Evolutionary conservation across 2,888 invertebrate species (phyloP), one percentile per base, ranked within the genome.

Genomic region (Carterocephalus palaemon): DNA sequence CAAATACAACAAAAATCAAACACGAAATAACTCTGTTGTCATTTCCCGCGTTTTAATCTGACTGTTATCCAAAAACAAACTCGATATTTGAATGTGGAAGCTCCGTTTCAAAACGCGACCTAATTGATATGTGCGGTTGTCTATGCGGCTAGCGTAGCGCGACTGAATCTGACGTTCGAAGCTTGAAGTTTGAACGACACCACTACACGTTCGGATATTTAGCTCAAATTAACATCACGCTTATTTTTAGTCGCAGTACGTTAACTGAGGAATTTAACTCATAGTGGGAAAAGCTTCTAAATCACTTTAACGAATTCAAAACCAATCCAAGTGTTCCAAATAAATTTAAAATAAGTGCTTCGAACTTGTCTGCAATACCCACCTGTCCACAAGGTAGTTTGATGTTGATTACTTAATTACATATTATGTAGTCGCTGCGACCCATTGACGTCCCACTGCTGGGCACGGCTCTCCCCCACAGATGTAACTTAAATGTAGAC

Each of bases 191-290:
- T 54, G 55, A 55, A 46, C 57, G 60, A 60, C 61, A 54, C 37
- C 23, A 32, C 15, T 9, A 23, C 38, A 48, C 54, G 56, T 54
- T 59, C 55, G 52, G 51, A 62, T 65, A 64, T 62, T 58, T 60
- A 54, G 61, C 63, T 60, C 54, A 55, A 56, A 51, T 52, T 56
- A 68, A 67, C 67, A 68, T 67, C 67, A 68, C 54, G 58, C 61
- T 67, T 68, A 68, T 67, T 66, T 67, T 67, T 68, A 68, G 68
- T 59, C 52, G 48, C 33, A 52, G 55, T 56, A 38, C 49, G 46
- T 54, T 49, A 51, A 53, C 49, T 46, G 23, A 13, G 63, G 60
- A 59, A 65, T 63, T 57, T 57, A 57, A 55, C 52, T 54, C 37
- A 51, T 55, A 47, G 57, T 51, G 38, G 48, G 52, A 47, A 57